Evolutionary conservation across 2,797 vertebrate genomes (phyloP).

Genomic region (Caiman crocodilus): DNA sequence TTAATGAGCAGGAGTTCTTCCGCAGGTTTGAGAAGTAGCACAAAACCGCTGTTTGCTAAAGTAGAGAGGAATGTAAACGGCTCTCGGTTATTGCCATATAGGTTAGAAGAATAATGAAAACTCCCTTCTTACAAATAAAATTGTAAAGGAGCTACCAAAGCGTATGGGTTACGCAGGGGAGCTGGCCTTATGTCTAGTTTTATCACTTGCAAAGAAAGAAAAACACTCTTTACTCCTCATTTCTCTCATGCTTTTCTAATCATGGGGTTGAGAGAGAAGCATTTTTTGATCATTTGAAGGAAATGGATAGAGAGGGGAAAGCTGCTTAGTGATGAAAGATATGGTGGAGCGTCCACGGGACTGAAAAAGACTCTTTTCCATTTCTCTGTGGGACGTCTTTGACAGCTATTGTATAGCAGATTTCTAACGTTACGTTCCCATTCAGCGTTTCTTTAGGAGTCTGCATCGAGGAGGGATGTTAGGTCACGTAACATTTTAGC

Average conservation of each 20-base stretch:
- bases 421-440: conserved; percentile 55
- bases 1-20: not conserved
- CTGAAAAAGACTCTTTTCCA: not conserved
- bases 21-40: not conserved
- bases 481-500: conserved; percentile 5
- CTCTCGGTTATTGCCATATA: not conserved
- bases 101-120: not conserved
- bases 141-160: not conserved
- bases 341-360: not conserved
- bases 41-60: not conserved
- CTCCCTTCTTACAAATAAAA: conserved; percentile 19
- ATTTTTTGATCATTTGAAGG: not conserved
- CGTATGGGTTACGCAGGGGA: not conserved
- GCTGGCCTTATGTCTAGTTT: not conserved
- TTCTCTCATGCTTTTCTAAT: not conserved
- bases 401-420: conserved; percentile 36
- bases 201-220: not conserved
- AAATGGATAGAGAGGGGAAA: not conserved
- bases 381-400: not conserved
- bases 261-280: too few relatives aligned
- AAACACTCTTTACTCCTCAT: not conserved
- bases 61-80: not conserved
- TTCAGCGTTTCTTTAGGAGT: conserved; percentile 6
- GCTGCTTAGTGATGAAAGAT: conserved; percentile 32
- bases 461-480: conserved; percentile 5